Percentiles rank a stretch among this genome's conserved stretches.
phyloP scores from a whole-genome alignment of 2,113 vertebrate species.

The Pan paniscus region DNA sequence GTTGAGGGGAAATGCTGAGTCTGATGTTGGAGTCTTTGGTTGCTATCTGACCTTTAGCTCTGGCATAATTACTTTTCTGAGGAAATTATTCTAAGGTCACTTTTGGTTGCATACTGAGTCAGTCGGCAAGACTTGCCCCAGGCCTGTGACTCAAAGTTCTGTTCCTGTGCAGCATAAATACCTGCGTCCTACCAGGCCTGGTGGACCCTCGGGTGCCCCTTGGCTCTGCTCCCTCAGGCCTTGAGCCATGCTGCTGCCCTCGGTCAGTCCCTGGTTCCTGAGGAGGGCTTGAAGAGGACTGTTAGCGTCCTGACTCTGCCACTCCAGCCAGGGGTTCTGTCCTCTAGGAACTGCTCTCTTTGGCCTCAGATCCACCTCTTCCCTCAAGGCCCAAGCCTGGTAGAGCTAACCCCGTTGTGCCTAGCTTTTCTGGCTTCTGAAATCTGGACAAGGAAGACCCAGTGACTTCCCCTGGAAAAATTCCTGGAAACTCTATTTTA shows the following conservation, averaged over 20 bases:
- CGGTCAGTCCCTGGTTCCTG: neutral
- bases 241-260: neutral
- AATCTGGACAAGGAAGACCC: neutral
- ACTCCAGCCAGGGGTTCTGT: neutral
- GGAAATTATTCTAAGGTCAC: constrained; percentile 41
- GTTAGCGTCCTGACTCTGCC: neutral
- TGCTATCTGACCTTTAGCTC: constrained; percentile 38
- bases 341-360: neutral
- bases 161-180: neutral
- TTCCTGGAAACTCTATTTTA: neutral
- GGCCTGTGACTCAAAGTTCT: neutral
- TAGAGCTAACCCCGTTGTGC: neutral
- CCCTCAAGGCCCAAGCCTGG: neutral
- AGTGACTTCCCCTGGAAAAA: neutral
- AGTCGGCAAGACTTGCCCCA: neutral
- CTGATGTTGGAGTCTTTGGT: neutral
- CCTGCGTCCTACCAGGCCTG: neutral
- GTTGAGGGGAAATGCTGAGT: neutral
- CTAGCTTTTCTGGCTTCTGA: neutral
- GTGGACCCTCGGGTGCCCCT: neutral
- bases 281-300: neutral
- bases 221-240: neutral
- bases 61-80: constrained; percentile 7
- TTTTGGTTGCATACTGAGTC: neutral
- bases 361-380: neutral